Conservation (phyloP, 1,140 invertebrate genomes). For the Oryctes rhinoceros region DNA sequence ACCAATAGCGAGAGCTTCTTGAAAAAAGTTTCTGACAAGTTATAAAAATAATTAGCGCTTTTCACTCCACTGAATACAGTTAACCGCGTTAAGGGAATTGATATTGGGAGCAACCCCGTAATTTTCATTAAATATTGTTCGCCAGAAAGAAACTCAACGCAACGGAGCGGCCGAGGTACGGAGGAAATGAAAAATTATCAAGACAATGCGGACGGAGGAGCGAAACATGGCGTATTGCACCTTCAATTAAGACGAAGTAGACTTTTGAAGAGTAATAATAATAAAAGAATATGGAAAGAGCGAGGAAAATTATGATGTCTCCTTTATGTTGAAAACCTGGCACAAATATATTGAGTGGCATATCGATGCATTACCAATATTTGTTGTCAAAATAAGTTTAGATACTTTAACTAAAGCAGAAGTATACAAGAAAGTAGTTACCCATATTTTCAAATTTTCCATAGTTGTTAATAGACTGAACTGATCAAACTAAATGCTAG, state of each 20-base stretch:
- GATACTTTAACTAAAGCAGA: too few species aligned
- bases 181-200: conserved; percentile 51
- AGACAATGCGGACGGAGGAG: conserved; percentile 49
- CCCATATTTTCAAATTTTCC: too few species aligned
- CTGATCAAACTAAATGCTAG: too few species aligned
- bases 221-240: conserved; percentile 51
- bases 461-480: too few species aligned
- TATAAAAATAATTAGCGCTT: conserved; percentile 50
- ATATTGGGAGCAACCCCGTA: conserved; percentile 45
- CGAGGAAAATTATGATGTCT: neutral
- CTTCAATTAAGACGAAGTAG: conserved; percentile 50
- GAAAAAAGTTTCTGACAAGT: conserved; percentile 42
- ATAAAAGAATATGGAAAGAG: conserved; percentile 47
- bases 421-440: too few species aligned
- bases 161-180: neutral
- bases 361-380: too few species aligned
- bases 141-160: conserved; percentile 22
- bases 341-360: too few species aligned
- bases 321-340: too few species aligned
- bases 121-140: conserved; percentile 52
- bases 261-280: conserved; percentile 43
- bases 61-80: conserved; percentile 44
- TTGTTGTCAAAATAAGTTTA: too few species aligned
- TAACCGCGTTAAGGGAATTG: conserved; percentile 49
- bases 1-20: conserved; percentile 28